Conservation (phyloP, 2,888 invertebrate species). For the Ectobius pallidus region DNA sequence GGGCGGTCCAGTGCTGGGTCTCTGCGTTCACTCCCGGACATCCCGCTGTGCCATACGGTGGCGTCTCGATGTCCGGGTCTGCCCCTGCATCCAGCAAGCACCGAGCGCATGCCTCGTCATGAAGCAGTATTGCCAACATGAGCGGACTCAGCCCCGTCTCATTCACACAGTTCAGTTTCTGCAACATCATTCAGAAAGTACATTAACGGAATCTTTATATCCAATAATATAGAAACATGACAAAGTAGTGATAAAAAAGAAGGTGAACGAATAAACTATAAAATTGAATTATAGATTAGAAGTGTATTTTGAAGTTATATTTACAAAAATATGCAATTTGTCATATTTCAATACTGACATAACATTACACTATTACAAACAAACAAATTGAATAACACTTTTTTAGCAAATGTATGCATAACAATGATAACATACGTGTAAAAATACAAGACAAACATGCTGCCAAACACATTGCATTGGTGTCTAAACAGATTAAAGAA, state of each 20-base stretch:
- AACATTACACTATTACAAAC: too few species aligned
- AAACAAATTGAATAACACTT: neutral
- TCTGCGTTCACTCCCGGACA: conserved; percentile 66
- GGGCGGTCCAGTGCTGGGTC: conserved; percentile 84
- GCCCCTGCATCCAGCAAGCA: conserved; percentile 81
- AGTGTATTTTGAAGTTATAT: too few species aligned
- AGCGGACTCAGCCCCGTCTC: conserved; percentile 80
- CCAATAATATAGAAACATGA: too few species aligned
- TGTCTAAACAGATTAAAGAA: too few species aligned
- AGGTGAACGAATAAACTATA: too few species aligned
- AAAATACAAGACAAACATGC: too few species aligned
- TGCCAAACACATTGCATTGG: too few species aligned
- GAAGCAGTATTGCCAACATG: conserved; percentile 81
- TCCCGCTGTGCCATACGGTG: conserved; percentile 58
- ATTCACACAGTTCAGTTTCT: conserved; percentile 75
- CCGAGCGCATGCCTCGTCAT: conserved; percentile 78
- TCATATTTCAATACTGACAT: too few species aligned
- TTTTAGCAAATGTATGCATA: neutral
- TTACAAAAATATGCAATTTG: too few species aligned
- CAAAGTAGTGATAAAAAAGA: too few species aligned
- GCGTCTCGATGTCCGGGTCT: conserved; percentile 82
- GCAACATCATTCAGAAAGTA: conserved; percentile 25
- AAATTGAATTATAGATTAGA: too few species aligned
- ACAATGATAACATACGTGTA: neutral
- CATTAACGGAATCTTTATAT: too few species aligned